Evolutionary conservation across 2,797 vertebrate genomes (phyloP).

Genomic region (Phataginus tetradactyla): DNA sequence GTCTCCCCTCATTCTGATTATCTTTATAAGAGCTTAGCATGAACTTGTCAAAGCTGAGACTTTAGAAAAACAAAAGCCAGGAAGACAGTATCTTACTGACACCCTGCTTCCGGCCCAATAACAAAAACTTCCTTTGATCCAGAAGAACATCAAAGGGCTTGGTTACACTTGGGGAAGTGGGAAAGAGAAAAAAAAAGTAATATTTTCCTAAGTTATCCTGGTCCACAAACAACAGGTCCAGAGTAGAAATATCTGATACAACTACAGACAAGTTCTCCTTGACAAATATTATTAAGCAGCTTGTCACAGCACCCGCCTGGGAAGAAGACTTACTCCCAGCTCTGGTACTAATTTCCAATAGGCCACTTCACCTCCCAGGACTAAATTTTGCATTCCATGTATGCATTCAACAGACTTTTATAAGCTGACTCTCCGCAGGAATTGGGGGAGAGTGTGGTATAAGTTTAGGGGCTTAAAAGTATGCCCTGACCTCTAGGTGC

Average conservation of each 20-base stretch:
- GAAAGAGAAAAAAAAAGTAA: conserved; percentile 1
- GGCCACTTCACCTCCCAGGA: neutral
- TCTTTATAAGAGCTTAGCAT: neutral
- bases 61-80: conserved; percentile 61
- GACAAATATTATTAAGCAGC: neutral
- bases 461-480: neutral
- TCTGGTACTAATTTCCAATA: neutral
- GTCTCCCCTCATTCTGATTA: neutral
- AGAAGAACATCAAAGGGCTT: neutral
- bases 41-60: conserved; percentile 21
- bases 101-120: conserved; percentile 18
- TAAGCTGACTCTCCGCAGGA: neutral
- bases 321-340: neutral
- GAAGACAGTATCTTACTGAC: conserved; percentile 43
- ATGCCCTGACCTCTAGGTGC: neutral
- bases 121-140: neutral
- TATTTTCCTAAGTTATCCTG: neutral
- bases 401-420: neutral
- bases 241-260: neutral
- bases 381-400: neutral
- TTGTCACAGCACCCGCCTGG: neutral
- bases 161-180: neutral
- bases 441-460: neutral
- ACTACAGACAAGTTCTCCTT: neutral
- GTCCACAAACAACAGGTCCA: neutral